These are phyloP conservation scores for Diorhabda elongata DNA, from an alignment of 1,140 invertebrate species.

Conservation along the genomic window DNA sequence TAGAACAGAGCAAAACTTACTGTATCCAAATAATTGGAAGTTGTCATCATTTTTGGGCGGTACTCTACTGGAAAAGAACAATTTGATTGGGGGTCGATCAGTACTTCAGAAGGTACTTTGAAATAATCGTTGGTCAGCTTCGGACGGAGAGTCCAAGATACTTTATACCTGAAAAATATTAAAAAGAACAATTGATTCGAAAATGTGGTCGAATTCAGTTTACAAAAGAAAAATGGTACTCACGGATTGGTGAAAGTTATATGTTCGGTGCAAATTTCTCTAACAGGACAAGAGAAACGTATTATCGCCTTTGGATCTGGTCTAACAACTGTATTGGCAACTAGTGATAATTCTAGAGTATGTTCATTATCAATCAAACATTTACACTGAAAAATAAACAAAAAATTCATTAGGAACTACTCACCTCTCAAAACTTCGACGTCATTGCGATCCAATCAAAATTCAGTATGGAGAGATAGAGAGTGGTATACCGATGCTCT, in stretches of 20 bases:
- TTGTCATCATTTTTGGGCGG: conserved; percentile 14
- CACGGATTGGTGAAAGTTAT: conserved; percentile 43
- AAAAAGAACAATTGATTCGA: neutral
- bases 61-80: neutral
- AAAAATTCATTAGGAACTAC: too few species aligned
- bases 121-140: conserved; percentile 45
- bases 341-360: conserved; percentile 37
- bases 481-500: too few species aligned
- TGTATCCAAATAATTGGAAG: conserved; percentile 1
- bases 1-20: neutral
- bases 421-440: too few species aligned
- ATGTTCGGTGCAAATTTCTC: conserved; percentile 33
- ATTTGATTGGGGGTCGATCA: conserved; percentile 5
- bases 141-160: conserved; percentile 41
- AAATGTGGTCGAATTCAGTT: neutral
- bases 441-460: too few species aligned
- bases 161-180: neutral
- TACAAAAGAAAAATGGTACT: neutral
- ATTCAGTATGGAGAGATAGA: too few species aligned
- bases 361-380: conserved; percentile 30
- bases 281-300: conserved; percentile 41
- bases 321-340: conserved; percentile 43
- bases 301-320: conserved; percentile 45
- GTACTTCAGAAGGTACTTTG: conserved; percentile 13
- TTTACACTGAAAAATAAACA: neutral